Conservation (phyloP, 2,113 vertebrate species). For the Pteronura brasiliensis region DNA sequence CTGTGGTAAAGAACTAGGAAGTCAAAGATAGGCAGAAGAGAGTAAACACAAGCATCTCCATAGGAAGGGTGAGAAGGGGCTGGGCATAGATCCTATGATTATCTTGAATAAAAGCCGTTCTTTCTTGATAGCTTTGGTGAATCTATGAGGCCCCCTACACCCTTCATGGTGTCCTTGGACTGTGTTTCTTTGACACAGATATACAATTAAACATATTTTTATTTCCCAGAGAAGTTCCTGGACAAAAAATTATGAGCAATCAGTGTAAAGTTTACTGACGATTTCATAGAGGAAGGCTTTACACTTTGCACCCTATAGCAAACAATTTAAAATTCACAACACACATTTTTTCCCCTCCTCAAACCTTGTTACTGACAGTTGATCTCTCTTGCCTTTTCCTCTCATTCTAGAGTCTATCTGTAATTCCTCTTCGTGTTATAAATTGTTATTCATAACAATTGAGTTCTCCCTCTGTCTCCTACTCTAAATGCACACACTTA, state of each 20-base stretch:
- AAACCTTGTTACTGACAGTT: neutral
- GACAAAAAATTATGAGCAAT: neutral
- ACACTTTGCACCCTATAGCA: neutral
- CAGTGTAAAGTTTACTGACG: neutral
- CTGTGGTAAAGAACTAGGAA: neutral
- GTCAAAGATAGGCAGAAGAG: neutral
- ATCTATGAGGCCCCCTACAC: neutral
- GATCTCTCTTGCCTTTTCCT: neutral
- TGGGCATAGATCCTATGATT: rapidly evolving
- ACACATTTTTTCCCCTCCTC: neutral
- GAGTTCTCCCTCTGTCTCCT: neutral
- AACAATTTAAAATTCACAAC: neutral
- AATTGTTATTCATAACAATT: neutral
- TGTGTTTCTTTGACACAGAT: neutral
- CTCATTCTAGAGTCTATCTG: neutral
- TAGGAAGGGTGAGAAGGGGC: rapidly evolving
- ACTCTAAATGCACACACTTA: neutral
- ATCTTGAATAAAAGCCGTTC: neutral
- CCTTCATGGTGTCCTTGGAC: neutral
- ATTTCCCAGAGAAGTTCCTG: neutral
- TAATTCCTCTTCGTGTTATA: neutral
- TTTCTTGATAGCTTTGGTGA: neutral
- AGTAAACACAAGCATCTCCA: neutral
- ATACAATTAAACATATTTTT: neutral
- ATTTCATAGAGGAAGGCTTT: neutral